Conservation (phyloP, 2,113 vertebrate species). For the Percopsis transmontana region DNA sequence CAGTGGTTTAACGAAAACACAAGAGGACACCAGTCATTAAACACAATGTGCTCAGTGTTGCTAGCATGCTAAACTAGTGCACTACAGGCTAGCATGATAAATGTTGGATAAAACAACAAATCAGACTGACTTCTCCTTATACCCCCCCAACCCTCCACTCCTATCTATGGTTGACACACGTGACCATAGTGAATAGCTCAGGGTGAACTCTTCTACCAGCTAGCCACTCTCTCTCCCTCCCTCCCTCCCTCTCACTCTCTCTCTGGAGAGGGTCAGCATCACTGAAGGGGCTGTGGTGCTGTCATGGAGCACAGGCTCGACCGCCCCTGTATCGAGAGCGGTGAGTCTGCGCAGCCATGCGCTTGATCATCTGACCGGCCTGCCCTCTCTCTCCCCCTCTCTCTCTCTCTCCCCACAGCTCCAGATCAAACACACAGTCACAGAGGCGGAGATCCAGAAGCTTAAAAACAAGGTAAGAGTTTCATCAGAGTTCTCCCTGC, state of each 20-base stretch:
- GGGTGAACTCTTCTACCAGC: neutral
- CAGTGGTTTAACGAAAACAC: too few species aligned
- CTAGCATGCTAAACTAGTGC: too few species aligned
- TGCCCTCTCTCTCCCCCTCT: conserved; percentile 60
- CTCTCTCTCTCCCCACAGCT: conserved; percentile 84
- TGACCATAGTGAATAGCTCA: neutral
- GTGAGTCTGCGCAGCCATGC: conserved; percentile 74
- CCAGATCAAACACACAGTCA: conserved; percentile 98
- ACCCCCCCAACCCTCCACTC: neutral
- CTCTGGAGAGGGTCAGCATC: neutral
- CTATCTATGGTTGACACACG: neutral
- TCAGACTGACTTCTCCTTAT: too few species aligned
- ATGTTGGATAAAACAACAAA: too few species aligned
- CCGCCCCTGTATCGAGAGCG: conserved; percentile 48
- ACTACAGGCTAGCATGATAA: too few species aligned
- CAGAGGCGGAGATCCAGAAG: conserved; percentile 99
- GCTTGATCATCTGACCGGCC: conserved; percentile 60
- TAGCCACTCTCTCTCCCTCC: conserved; percentile 1
- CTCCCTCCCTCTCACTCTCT: conserved; percentile 27
- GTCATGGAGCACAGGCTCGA: conserved; percentile 45
- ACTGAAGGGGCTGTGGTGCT: conserved; percentile 28
- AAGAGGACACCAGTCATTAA: too few species aligned
- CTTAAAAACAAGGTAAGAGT: conserved; percentile 96
- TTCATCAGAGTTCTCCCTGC: conserved; percentile 16
- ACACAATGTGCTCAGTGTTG: too few species aligned